These are phyloP conservation scores for Oreohelix idahoensis DNA, from an alignment of 1,140 invertebrate species.

Conservation along the genomic window DNA sequence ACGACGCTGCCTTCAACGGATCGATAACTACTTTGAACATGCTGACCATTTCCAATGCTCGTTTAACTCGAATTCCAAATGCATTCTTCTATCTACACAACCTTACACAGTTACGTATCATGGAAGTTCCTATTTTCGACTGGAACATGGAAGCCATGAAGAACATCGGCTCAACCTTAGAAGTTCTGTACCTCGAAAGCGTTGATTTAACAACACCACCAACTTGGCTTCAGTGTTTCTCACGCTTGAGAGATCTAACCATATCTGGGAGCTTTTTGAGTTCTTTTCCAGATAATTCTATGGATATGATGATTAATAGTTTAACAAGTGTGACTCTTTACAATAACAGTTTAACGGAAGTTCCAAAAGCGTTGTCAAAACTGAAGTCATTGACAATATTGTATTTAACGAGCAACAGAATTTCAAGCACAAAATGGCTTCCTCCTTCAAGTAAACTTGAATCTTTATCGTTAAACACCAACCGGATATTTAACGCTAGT, in stretches of 20 bases:
- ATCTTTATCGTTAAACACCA: neutral
- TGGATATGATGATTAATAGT: neutral
- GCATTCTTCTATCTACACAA: neutral
- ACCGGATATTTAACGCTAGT: neutral
- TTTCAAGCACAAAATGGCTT: neutral
- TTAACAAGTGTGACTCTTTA: neutral
- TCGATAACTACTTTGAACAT: neutral
- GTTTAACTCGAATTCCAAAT: neutral
- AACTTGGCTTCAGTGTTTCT: slow-evolving; percentile 1
- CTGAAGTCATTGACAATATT: neutral
- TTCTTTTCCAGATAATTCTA: neutral
- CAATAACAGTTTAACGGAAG: neutral
- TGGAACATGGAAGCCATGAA: neutral
- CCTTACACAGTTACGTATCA: neutral
- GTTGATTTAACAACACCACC: neutral
- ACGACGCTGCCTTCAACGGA: neutral
- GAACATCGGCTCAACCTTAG: neutral
- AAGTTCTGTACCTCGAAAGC: neutral
- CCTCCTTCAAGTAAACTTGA: neutral
- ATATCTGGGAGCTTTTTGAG: neutral
- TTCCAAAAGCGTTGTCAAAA: neutral
- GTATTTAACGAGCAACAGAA: neutral
- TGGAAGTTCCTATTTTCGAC: neutral
- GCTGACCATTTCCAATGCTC: neutral
- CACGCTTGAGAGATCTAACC: neutral